Evolutionary conservation across 1,140 invertebrate species (phyloP).

Genomic region (Myzus persicae): DNA sequence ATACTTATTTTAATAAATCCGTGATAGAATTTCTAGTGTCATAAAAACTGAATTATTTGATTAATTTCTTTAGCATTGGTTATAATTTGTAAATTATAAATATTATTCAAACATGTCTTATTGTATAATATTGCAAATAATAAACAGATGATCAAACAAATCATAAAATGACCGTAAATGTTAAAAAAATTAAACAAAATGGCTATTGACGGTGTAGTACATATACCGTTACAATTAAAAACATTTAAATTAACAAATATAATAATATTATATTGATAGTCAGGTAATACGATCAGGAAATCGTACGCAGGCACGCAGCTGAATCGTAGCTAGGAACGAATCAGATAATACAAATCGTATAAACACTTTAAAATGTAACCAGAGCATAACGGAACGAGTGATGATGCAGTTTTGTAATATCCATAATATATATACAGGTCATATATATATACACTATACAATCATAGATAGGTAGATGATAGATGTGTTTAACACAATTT

Average conservation of each 20-base stretch:
- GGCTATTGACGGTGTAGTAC: background rate
- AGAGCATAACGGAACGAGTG: slow-evolving; percentile 26
- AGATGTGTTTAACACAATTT: background rate
- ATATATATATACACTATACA: background rate
- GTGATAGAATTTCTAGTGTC: too few relatives aligned
- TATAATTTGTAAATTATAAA: too few relatives aligned
- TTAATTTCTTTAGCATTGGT: background rate
- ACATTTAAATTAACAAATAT: background rate
- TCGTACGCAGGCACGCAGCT: background rate
- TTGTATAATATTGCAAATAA: background rate
- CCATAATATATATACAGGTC: background rate
- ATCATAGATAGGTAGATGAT: background rate
- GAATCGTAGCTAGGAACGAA: background rate
- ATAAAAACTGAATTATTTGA: background rate
- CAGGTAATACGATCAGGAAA: background rate
- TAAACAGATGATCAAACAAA: background rate
- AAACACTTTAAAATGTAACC: slow-evolving; percentile 23
- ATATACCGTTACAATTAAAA: background rate
- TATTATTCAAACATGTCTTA: too few relatives aligned
- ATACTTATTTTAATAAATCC: too few relatives aligned
- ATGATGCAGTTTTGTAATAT: slow-evolving; percentile 26
- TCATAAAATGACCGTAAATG: too few relatives aligned
- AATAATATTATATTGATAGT: background rate
- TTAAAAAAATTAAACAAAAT: background rate
- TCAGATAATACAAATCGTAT: slow-evolving; percentile 14